Base-by-base conservation (phyloP, 2,113 vertebrate species). In the Neolamprologus caudopunctatus region DNA sequence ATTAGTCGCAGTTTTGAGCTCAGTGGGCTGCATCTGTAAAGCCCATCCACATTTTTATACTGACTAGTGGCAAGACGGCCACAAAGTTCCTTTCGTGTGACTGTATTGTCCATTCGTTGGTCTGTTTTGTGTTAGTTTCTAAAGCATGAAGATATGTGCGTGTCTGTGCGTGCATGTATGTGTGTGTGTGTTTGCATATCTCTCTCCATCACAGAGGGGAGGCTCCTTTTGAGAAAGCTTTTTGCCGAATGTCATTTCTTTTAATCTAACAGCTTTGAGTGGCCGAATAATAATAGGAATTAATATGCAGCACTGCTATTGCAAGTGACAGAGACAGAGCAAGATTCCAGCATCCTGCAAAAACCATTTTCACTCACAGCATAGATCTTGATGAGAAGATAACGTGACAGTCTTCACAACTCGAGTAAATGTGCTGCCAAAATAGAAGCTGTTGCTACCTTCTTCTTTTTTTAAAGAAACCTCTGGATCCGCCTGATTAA, bases 1-100 rank as follows among this genome's bases (percentile, higher is more conserved):
- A 91, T 93, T 80, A 88, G 87, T 78, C 75, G 53, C 93, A 87
- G 84, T 82, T 89, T 88, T 87, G 87, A 24, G 54, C 81, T 85
- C 37, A 50, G 75, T 24, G 11, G 88, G 85, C 16, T 42, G 28
- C 58, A 16, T 85, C 85, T 61, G 85, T 71, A 47, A 50, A 45
- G 71, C 88, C 79, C 82, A 13, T 88, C 45, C 57, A 58, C 83
- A 42, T 45, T 12, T 12, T 79, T 71, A 66, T 58, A 13, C 61
- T 8, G 61, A 11, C 68, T 42, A 28, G n/a, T 28, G 58, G 16
- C 66, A 7, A 75, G 40, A 83, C 19, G 14, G 24, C 21, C 80
- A 84, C 61, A 68, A 37, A 88, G 71, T 87, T 89, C 71, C 26
- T 31, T 9, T 53, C 66, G 79, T 58, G 81, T 53, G 83, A 35